A percentile compares a stretch with the other conserved stretches of the same genome.
Evolutionary conservation across 2,113 vertebrate genomes (phyloP).

Genomic region (Macroglossus sobrinus): DNA sequence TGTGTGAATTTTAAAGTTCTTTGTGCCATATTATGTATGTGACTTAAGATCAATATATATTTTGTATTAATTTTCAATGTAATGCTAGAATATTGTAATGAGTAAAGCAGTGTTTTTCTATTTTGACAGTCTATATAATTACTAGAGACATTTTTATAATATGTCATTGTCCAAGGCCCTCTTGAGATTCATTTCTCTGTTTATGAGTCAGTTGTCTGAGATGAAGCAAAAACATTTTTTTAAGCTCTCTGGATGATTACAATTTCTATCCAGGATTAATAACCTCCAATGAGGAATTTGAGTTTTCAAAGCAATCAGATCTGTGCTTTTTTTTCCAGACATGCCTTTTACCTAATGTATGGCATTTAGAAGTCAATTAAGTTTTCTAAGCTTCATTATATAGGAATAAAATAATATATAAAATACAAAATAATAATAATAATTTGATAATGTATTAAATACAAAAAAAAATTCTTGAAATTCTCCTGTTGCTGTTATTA

Average conservation of each 20-base stretch:
- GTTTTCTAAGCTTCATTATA: neutral
- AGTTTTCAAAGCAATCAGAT: neutral
- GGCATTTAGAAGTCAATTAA: neutral
- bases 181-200: neutral
- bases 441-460: neutral
- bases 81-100: neutral
- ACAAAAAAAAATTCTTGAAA: neutral
- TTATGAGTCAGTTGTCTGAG: neutral
- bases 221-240: neutral
- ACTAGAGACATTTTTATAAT: neutral
- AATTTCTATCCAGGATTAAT: neutral
- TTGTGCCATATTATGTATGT: neutral
- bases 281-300: neutral
- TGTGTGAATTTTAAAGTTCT: neutral
- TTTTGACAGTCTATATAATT: neutral
- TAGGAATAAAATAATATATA: neutral
- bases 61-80: neutral
- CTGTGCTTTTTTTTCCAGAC: neutral
- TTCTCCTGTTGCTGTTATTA: neutral
- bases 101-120: neutral
- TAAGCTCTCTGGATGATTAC: neutral
- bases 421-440: neutral
- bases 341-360: neutral
- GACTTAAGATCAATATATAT: neutral
- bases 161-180: neutral